Evolutionary conservation across 2,888 invertebrate genomes (phyloP), one percentile per base, ranked within the genome.

Genomic region (Drosophila siamana): DNA sequence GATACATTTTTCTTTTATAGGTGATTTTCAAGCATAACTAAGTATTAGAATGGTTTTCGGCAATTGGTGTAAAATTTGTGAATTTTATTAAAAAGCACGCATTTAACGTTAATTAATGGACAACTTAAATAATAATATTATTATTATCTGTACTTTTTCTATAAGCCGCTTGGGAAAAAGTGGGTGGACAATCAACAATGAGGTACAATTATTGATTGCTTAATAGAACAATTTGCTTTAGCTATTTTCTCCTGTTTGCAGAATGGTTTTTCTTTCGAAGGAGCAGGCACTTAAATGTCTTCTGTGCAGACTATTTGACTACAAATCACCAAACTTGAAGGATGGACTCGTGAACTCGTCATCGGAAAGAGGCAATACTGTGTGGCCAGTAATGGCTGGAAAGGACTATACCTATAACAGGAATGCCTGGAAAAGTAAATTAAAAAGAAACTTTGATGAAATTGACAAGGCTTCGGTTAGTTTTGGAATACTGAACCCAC

Each of bases 381-480:
- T 43, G 1, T 55, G 67, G 13, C 79, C 81, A 1, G 44, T 66
- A 4, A 47, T 80, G 9, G 44, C 68, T 1, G 60, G 69, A 15
- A 78, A 74, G 69, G 78, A 80, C 11, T 70, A 71, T 9, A 36
- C 68, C 11, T 71, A 81, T 55, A 80, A 71, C 41, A 74, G 71
- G 46, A 79, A 85, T 30, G 36, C 56, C 41, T 88, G 88, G 88
- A 72, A 68, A 57, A 75, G 69, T 50, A 86, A 88, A 73, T 67
- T 80, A 1, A 86, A 86, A 73, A 73, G 84, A 43, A 86, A 86
- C 65, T 86, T 86, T 24, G 86, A 86, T 41, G 86, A 86, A 56
- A 86, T 86, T 47, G 86, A 86, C 44, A 86, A 88, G 44, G 88
- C 86, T 5, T 86, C 86, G 15, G 86, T 88, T 56, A 86, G 88